Evolutionary conservation across 2,113 vertebrate genomes (phyloP).

Genomic region (Tachysurus vachellii): DNA sequence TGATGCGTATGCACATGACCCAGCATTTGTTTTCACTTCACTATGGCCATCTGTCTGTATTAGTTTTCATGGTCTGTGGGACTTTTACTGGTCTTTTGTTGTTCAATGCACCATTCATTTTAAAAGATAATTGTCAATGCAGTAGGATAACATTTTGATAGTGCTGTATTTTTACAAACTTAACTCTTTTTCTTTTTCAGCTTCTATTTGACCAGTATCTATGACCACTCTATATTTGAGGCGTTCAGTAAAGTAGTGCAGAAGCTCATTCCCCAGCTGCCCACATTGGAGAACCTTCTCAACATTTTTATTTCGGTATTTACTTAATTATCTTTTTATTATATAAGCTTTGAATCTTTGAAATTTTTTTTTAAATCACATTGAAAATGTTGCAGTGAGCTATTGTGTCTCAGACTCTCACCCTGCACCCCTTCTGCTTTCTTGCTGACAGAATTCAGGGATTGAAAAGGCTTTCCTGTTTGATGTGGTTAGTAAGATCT

Average conservation of each 20-base stretch:
- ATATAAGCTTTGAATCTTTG: neutral
- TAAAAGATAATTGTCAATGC: neutral
- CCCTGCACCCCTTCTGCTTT: neutral
- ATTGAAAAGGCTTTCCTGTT: conserved; percentile 99
- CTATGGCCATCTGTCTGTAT: neutral
- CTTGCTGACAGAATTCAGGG: conserved; percentile 89
- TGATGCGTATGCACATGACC: neutral
- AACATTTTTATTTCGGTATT: conserved; percentile 99
- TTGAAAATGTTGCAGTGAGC: neutral
- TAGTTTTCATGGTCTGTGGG: neutral
- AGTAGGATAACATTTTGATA: neutral
- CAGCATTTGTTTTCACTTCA: conserved; percentile 8
- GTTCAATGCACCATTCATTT: neutral
- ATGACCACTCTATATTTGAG: conserved; percentile 99
- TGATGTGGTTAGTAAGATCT: conserved; percentile 99
- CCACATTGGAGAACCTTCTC: conserved; percentile 96
- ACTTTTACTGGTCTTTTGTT: neutral
- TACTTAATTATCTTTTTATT: conserved; percentile 45
- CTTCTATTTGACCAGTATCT: conserved; percentile 99
- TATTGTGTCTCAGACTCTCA: neutral
- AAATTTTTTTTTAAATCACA: neutral
- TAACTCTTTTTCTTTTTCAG: conserved; percentile 67
- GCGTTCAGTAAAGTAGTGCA: conserved; percentile 99
- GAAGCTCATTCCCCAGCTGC: conserved; percentile 98
- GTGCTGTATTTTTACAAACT: neutral